phyloP scores from a whole-genome alignment of 2,113 vertebrate species.

The Junco hyemalis region DNA sequence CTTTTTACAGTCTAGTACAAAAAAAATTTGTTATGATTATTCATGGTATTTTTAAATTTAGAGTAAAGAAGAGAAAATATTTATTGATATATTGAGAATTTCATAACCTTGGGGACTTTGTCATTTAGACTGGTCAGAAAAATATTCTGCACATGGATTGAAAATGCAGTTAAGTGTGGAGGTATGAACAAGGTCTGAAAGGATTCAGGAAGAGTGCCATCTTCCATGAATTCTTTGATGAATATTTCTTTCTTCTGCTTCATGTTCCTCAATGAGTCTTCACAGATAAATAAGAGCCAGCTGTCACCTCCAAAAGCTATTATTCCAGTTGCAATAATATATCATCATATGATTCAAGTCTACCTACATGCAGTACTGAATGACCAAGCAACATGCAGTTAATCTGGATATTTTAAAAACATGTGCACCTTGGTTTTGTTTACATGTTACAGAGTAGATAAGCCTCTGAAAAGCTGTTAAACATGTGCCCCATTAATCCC shows the following conservation, averaged over 20 bases:
- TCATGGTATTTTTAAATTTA: not conserved
- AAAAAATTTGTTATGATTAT: not conserved
- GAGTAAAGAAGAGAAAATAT: not conserved
- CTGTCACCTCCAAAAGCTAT: not conserved
- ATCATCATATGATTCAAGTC: not conserved
- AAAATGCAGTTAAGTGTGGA: not conserved
- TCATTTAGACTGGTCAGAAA: not conserved
- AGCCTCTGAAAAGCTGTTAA: not conserved
- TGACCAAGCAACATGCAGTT: not conserved
- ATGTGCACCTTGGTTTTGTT: not conserved
- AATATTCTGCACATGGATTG: not conserved
- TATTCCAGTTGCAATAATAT: not conserved
- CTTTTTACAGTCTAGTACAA: not conserved
- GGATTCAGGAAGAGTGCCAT: not conserved
- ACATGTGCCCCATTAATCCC: rapidly evolving
- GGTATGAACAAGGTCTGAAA: not conserved
- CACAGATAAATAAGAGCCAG: not conserved
- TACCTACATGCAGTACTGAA: not conserved
- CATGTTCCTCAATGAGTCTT: not conserved
- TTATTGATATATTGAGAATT: not conserved
- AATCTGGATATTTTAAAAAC: not conserved
- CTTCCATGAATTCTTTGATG: not conserved
- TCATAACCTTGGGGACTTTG: not conserved
- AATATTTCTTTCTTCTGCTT: not conserved
- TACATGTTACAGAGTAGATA: not conserved